These are phyloP conservation scores for Amblyteles armatorius DNA, from an alignment of 2,888 invertebrate genomes.

Conservation along the genomic window DNA sequence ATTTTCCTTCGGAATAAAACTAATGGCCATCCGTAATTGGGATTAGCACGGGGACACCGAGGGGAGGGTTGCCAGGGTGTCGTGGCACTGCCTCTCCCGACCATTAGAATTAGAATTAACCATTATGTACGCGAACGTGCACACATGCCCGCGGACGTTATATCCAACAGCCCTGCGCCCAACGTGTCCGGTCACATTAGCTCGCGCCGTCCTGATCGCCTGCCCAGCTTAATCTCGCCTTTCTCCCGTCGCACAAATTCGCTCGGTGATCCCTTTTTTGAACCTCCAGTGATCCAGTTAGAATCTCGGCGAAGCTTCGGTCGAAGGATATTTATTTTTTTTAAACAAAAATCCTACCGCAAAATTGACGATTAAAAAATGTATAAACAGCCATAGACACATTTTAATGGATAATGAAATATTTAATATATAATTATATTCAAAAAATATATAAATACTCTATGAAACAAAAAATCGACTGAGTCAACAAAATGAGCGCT, in stretches of 20 bases:
- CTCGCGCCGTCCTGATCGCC: constrained; percentile 18
- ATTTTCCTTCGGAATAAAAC: constrained; percentile 82
- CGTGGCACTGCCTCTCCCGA: constrained; percentile 60
- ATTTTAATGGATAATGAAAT: no score
- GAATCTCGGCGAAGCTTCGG: not conserved
- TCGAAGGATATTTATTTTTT: no score
- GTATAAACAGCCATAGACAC: no score
- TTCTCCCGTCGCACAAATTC: constrained; percentile 3
- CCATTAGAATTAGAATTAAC: constrained; percentile 79
- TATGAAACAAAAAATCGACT: no score
- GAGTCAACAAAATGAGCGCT: no score
- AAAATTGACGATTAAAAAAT: no score
- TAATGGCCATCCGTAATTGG: constrained; percentile 84
- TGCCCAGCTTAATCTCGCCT: constrained; percentile 30
- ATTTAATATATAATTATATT: no score
- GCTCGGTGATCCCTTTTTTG: not conserved
- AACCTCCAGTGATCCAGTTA: not conserved
- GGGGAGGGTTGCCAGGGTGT: constrained; percentile 59
- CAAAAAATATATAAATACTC: no score
- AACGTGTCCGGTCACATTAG: constrained; percentile 40
- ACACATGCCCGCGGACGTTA: constrained; percentile 34
- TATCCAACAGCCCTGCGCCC: constrained; percentile 39
- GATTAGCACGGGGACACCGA: constrained; percentile 77
- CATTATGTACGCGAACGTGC: constrained; percentile 73
- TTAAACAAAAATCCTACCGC: no score